phyloP scores from a whole-genome alignment of 2,113 vertebrate genomes.

The Megaceryle maxima region DNA sequence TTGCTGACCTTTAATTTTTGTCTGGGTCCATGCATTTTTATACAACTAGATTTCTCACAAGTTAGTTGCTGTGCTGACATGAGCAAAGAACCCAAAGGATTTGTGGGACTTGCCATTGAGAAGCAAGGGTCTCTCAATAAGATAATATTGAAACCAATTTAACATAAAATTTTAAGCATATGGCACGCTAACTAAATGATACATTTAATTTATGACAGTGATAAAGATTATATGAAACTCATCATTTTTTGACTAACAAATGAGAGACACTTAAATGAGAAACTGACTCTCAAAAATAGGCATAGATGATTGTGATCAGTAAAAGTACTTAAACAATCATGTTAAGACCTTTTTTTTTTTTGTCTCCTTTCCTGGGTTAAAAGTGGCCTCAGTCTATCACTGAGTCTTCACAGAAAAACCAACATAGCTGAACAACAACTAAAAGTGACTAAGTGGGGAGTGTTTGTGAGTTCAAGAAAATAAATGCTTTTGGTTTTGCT shows the following conservation, averaged over 20 bases:
- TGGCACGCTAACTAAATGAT: not conserved
- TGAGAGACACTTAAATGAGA: not conserved
- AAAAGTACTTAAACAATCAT: not conserved
- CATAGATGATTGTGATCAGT: not conserved
- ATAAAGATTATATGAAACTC: not conserved
- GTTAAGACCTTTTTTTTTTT: not conserved
- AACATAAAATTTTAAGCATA: not conserved
- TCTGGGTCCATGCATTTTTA: not conserved
- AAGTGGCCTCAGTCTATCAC: not conserved
- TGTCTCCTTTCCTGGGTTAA: not conserved
- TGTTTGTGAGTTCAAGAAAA: not conserved
- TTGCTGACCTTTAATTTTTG: not conserved
- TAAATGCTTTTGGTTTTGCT: not conserved
- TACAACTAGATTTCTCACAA: not conserved
- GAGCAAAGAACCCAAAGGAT: not conserved
- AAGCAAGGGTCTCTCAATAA: not conserved
- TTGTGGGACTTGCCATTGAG: not conserved
- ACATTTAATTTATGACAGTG: not conserved
- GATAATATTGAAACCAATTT: not conserved
- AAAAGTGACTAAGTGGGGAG: not conserved
- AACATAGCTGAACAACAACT: not conserved
- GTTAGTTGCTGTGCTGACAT: not conserved
- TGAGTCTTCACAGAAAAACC: not conserved
- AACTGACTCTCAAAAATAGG: not conserved
- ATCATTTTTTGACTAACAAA: not conserved